Conservation (phyloP, 1,140 invertebrate species). For the Zaprionus taronus region DNA sequence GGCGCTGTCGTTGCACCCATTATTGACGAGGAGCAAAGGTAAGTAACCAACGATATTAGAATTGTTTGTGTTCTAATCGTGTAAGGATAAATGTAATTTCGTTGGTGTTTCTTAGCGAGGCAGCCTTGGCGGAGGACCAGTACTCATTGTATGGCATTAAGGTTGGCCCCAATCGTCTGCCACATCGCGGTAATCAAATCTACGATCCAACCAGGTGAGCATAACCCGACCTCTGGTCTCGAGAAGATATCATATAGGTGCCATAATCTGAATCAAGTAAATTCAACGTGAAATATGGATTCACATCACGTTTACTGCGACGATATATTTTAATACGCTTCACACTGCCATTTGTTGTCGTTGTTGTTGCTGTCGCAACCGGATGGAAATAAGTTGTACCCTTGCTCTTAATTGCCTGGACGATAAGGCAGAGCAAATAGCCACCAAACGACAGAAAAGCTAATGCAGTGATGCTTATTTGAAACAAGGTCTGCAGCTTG, state of each 20-base stretch:
- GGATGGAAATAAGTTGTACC: slow-evolving; percentile 80
- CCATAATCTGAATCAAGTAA: slow-evolving; percentile 55
- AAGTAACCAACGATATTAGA: slow-evolving; percentile 3
- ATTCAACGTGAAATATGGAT: not conserved
- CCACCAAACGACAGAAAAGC: slow-evolving; percentile 92
- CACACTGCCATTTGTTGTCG: slow-evolving; percentile 52
- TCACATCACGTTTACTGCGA: slow-evolving; percentile 51
- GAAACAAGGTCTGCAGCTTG: slow-evolving; percentile 89
- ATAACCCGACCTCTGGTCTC: slow-evolving; percentile 15
- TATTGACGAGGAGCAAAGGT: slow-evolving; percentile 94
- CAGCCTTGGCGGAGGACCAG: slow-evolving; percentile 90
- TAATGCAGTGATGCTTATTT: slow-evolving; percentile 89
- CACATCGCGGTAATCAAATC: slow-evolving; percentile 79
- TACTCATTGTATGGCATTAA: slow-evolving; percentile 92
- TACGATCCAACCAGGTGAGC: slow-evolving; percentile 83
- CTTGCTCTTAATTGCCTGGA: slow-evolving; percentile 88
- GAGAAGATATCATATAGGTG: slow-evolving; percentile 45
- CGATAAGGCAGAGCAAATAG: slow-evolving; percentile 90
- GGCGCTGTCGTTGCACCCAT: slow-evolving; percentile 93
- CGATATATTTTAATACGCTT: slow-evolving; percentile 80
- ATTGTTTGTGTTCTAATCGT: not conserved
- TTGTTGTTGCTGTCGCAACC: slow-evolving; percentile 79
- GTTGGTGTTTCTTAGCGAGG: slow-evolving; percentile 86
- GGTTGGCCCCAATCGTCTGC: slow-evolving; percentile 85
- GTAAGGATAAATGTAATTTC: not conserved